A percentile compares a stretch with the other conserved stretches of the same genome.
Conservation (phyloP, 1,140 invertebrate species). For the Cotesia glomerata region DNA sequence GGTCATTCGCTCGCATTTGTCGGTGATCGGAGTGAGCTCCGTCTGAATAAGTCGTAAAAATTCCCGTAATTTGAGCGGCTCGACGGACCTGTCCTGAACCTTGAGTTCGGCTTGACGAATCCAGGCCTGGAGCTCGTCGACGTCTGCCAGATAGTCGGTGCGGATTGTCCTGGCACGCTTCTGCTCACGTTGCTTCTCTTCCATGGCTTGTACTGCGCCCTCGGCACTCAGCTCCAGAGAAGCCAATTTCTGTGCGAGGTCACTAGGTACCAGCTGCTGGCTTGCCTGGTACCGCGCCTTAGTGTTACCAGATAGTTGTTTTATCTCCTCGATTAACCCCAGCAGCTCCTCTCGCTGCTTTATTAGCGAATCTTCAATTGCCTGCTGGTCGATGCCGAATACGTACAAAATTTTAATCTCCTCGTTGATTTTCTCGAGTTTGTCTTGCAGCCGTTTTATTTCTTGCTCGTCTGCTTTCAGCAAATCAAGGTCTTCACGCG, state of each 20-base stretch:
- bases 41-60: constrained; percentile 76
- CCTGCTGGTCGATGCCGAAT: constrained; percentile 71
- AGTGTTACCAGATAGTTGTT: constrained; percentile 70
- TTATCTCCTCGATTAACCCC: constrained; percentile 66
- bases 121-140: constrained; percentile 84
- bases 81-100: constrained; percentile 79
- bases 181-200: constrained; percentile 85
- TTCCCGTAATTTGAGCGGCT: constrained; percentile 79
- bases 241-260: constrained; percentile 77
- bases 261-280: constrained; percentile 74
- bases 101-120: constrained; percentile 81
- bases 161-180: constrained; percentile 82
- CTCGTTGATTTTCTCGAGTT: constrained; percentile 68
- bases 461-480: constrained; percentile 68
- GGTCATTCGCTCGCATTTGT: constrained; percentile 79
- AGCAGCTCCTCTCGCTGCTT: constrained; percentile 62
- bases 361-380: constrained; percentile 64
- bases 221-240: constrained; percentile 81
- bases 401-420: constrained; percentile 75
- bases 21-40: constrained; percentile 74
- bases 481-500: constrained; percentile 67
- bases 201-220: constrained; percentile 77
- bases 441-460: constrained; percentile 70
- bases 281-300: constrained; percentile 72
- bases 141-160: constrained; percentile 78